Base-by-base conservation (phyloP, 1,140 invertebrate species). In the Doryteuthis pealeii region DNA sequence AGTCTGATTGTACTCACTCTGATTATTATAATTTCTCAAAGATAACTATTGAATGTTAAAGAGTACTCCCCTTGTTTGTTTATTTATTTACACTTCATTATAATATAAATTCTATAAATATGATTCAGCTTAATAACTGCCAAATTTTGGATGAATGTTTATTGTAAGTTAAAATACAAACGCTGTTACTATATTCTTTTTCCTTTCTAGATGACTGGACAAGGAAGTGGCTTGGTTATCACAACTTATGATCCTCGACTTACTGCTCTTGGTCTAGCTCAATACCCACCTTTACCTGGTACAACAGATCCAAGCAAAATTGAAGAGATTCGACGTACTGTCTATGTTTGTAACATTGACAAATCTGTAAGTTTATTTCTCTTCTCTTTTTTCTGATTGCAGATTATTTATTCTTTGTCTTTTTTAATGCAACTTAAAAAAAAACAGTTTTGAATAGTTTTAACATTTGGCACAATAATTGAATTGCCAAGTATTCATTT, bases 311-410 rank as follows among this genome's bases (percentile, higher is more conserved):
- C 93, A 30, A 90, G 93, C 31, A 95, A 95, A 86, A 95, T 99
- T 74, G 97, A 99, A 89, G 97, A 99, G 89, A 99, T 99, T 30
- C 90, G 98, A 15, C 90, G 96, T 71, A 98, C 96, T 0, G 90
- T 96, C 5, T 91, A 96, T 58, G 90, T 96, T 1, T 90, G 93
- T 58, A 95, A 95, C 79, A 90, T 96, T 66, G 90, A 94, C 76
- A 77, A 91, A 35, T 90, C 90, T 73, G 91, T 86, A 79, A 84
- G 82, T 80, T 62, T 40, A 10, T 40, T 40, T 40, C 35, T 40
- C 10, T 40, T 3, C 3, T 40, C 3, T 40, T 40, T 40, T 40
- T n/a, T n/a, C n/a, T n/a, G n/a, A n/a, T n/a, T n/a, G n/a, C 92
- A 77, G 91, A 68, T 26, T 1, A 43, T 74, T 70, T 71, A 1